Conservation (phyloP, 2,113 vertebrate species). For the Notarius lentiginosus region DNA sequence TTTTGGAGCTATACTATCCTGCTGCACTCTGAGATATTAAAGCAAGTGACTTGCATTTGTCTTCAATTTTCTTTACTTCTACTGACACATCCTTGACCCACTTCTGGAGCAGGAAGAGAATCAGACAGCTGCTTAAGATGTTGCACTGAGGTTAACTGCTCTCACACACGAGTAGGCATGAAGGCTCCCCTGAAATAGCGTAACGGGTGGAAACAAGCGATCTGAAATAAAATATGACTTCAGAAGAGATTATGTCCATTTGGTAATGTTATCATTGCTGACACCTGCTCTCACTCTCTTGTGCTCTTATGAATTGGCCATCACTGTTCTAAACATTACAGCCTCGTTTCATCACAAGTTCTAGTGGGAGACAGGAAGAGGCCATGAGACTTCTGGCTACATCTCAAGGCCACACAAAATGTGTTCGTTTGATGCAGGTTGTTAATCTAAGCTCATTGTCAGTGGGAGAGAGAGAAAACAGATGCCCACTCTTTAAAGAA, state of each 20-base stretch:
- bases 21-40: conserved; percentile 40
- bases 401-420: conserved; percentile 32
- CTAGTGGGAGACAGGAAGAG: conserved; percentile 3
- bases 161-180: conserved; percentile 30
- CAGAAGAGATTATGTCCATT: conserved; percentile 24
- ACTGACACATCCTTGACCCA: conserved; percentile 43
- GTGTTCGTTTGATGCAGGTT: conserved; percentile 23
- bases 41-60: conserved; percentile 29
- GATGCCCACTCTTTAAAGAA: neutral
- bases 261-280: conserved; percentile 39
- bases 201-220: conserved; percentile 22
- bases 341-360: conserved; percentile 11
- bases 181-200: conserved; percentile 14
- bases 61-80: conserved; percentile 33
- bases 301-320: conserved; percentile 25
- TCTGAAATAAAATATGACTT: conserved; percentile 27
- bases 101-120: conserved; percentile 40
- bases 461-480: neutral
- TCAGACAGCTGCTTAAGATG: conserved; percentile 48
- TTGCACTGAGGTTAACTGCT: conserved; percentile 36
- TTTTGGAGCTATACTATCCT: conserved; percentile 1
- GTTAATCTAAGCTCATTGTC: conserved; percentile 2
- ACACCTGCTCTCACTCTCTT: conserved; percentile 38
- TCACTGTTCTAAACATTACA: conserved; percentile 6
- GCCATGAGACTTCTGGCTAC: neutral